Conservation (phyloP, 2,113 vertebrate genomes). For the Ameiurus melas region DNA sequence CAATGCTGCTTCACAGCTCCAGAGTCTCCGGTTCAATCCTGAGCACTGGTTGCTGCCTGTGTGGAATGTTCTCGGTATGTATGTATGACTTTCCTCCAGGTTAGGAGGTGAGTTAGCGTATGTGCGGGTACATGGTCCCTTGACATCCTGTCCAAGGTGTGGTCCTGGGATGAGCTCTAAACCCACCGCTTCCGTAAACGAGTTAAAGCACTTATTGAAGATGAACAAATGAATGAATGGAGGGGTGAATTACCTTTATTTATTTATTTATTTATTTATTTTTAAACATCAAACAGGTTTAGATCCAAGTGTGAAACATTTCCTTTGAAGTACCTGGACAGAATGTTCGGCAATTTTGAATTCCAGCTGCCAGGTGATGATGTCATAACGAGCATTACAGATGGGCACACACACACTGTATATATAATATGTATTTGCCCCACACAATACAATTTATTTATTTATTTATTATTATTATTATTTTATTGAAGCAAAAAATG, state of each 20-base stretch:
- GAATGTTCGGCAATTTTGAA: background rate
- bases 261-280: background rate
- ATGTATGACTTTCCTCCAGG: background rate
- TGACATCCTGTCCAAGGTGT: background rate
- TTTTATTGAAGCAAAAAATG: no score
- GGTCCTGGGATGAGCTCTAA: background rate
- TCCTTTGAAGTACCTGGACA: background rate
- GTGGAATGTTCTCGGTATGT: background rate
- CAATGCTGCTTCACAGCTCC: background rate
- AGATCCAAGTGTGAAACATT: background rate
- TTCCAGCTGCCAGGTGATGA: background rate
- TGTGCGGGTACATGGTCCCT: background rate
- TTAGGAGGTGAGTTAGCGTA: background rate
- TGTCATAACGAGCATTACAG: background rate
- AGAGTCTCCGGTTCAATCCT: background rate
- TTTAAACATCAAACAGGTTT: no score
- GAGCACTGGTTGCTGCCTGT: background rate
- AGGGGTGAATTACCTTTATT: background rate
- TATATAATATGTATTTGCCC: no score
- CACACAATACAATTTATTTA: no score
- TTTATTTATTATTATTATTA: no score
- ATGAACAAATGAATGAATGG: background rate
- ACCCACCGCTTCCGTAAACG: background rate
- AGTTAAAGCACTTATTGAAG: background rate
- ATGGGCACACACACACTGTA: no score